Conservation (phyloP, 2,797 vertebrate genomes). For the Mus minutoides region DNA sequence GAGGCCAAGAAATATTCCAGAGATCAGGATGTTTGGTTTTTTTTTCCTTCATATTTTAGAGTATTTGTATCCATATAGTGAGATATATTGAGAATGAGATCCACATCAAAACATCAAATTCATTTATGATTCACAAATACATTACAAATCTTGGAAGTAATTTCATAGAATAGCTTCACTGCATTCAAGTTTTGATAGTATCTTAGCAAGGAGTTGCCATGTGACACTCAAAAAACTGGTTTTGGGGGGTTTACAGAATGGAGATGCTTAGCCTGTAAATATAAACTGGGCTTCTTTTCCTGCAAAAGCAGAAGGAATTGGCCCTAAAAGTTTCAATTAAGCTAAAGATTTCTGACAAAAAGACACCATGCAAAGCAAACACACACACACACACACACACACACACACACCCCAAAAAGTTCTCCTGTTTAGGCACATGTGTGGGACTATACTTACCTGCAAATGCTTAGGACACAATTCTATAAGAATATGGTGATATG, state of each 20-base stretch:
- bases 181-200: background rate
- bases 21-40: background rate
- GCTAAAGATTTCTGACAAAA: background rate
- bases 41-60: background rate
- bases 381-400: background rate
- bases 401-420: background rate
- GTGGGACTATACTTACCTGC: background rate
- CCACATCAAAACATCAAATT: background rate
- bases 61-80: background rate
- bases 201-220: background rate
- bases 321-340: conserved; percentile 2
- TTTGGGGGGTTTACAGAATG: background rate
- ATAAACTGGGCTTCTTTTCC: background rate
- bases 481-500: background rate
- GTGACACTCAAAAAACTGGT: background rate
- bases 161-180: background rate
- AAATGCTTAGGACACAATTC: background rate
- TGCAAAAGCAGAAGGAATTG: background rate
- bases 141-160: background rate
- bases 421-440: background rate
- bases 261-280: background rate
- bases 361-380: background rate
- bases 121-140: background rate
- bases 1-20: background rate
- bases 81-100: background rate